Conservation (phyloP, 1,140 invertebrate species). For the Maniola jurtina region DNA sequence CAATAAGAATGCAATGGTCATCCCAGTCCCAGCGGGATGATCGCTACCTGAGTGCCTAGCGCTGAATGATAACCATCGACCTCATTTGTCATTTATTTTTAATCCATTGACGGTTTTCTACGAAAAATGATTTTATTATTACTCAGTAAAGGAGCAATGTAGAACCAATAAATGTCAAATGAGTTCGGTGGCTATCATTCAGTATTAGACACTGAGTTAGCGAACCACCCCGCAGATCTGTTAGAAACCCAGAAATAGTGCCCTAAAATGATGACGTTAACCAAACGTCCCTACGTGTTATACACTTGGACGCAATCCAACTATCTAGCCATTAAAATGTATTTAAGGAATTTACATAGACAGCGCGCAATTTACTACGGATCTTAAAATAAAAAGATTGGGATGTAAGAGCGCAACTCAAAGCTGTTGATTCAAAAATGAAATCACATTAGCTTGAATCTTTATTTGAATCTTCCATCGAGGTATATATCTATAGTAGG, state of each 20-base stretch:
- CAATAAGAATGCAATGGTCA: conserved; percentile 5
- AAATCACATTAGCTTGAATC: not conserved
- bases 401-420: not conserved
- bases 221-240: no score
- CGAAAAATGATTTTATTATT: no score
- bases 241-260: conserved; percentile 45
- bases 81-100: no score
- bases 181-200: no score
- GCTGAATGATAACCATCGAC: no score
- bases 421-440: not conserved
- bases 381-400: not conserved
- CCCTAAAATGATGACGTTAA: conserved; percentile 50
- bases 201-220: no score
- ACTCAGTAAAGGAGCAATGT: no score
- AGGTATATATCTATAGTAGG: no score
- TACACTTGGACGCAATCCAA: conserved; percentile 74
- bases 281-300: conserved; percentile 52
- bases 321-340: conserved; percentile 42
- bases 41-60: no score
- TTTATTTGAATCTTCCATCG: not conserved
- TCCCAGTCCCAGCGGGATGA: conserved; percentile 9
- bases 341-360: not conserved
- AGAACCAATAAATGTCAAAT: no score
- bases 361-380: not conserved
- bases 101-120: no score